phyloP scores from a whole-genome alignment of 2,888 invertebrate species.

The Orthonevra nobilis region DNA sequence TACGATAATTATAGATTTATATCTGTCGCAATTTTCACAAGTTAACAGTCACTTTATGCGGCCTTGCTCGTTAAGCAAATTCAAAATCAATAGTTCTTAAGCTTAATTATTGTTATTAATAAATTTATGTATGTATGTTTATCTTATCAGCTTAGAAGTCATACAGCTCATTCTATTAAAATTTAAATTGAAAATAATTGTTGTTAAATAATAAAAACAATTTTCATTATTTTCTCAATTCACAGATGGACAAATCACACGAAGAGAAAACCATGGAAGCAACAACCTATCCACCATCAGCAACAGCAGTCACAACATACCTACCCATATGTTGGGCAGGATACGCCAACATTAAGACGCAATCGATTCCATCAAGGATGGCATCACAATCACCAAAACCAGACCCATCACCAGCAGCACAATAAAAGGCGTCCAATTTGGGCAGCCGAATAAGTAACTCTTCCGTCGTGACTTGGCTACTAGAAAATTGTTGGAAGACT shows the following conservation, averaged over 20 bases:
- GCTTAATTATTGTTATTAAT: neutral
- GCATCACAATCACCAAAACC: slow-evolving; percentile 49
- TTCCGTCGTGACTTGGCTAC: slow-evolving; percentile 31
- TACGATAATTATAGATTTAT: slow-evolving; percentile 17
- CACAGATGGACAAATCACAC: slow-evolving; percentile 73
- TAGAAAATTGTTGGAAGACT: neutral
- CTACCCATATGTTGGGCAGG: slow-evolving; percentile 32
- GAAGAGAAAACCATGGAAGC: slow-evolving; percentile 75
- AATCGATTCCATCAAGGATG: slow-evolving; percentile 64
- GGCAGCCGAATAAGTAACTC: slow-evolving; percentile 37
- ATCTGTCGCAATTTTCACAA: neutral
- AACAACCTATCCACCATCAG: slow-evolving; percentile 74
- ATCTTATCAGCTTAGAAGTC: slow-evolving; percentile 5
- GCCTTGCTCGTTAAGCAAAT: slow-evolving; percentile 1
- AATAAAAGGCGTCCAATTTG: slow-evolving; percentile 58
- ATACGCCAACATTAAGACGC: slow-evolving; percentile 46
- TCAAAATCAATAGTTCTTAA: slow-evolving; percentile 36
- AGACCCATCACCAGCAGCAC: slow-evolving; percentile 55
- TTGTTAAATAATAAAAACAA: too few species aligned
- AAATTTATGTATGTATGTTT: neutral
- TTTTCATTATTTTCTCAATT: neutral
- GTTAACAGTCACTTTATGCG: neutral
- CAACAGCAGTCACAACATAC: slow-evolving; percentile 66
- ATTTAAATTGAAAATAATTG: neutral
- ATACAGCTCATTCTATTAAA: slow-evolving; percentile 24